These are phyloP conservation scores for Nesospiza acunhae DNA, from an alignment of 2,113 vertebrate genomes.

Conservation along the genomic window DNA sequence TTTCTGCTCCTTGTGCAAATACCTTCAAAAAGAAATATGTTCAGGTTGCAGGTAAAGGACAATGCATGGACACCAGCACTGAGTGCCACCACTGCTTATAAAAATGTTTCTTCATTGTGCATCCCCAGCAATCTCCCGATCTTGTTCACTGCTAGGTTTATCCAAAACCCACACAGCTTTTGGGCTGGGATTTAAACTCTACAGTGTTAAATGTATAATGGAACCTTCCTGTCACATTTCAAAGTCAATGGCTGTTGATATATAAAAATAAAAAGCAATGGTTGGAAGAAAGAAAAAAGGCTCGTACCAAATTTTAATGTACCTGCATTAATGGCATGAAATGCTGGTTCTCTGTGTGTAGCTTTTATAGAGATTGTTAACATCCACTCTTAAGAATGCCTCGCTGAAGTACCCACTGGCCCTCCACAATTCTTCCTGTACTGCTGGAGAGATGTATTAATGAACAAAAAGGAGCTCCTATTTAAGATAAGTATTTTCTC, in stretches of 20 bases:
- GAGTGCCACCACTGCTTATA: not conserved
- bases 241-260: not conserved
- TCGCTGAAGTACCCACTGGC: not conserved
- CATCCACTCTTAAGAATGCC: not conserved
- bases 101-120: not conserved
- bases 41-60: not conserved
- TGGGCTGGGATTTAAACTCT: not conserved
- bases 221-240: not conserved
- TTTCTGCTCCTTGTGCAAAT: not conserved
- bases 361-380: not conserved
- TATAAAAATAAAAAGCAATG: slow-evolving; percentile 49
- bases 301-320: slow-evolving; percentile 6
- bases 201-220: not conserved
- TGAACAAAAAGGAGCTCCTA: not conserved
- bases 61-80: not conserved
- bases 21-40: not conserved
- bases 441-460: not conserved
- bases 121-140: not conserved
- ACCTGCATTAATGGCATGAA: not conserved
- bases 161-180: not conserved
- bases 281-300: slow-evolving; percentile 29
- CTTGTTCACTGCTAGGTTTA: not conserved
- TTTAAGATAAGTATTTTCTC: not conserved
- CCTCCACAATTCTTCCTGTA: not conserved
- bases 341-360: not conserved